Percentiles rank a stretch among this genome's conserved stretches.
Conservation (phyloP, 2,113 vertebrate species). For the Ctenodactylus gundi region DNA sequence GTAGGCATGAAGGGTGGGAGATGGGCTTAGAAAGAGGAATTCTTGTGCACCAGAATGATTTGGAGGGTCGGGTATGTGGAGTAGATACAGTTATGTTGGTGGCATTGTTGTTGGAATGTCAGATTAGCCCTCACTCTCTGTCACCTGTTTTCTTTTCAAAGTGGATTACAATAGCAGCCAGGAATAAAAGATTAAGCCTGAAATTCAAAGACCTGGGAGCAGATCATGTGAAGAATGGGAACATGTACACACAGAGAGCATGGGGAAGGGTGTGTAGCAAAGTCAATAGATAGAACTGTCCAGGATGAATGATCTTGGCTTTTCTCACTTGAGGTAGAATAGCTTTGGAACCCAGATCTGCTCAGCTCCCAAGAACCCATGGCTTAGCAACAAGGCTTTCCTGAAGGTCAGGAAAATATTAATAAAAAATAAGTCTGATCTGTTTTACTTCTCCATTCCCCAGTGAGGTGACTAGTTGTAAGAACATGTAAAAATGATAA, state of each 20-base stretch:
- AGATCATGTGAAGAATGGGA: neutral
- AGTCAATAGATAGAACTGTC: neutral
- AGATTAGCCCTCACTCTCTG: neutral
- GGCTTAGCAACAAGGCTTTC: neutral
- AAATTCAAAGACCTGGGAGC: neutral
- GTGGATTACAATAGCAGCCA: rapidly evolving
- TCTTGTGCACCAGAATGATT: neutral
- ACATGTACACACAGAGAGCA: rapidly evolving
- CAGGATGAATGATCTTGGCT: neutral
- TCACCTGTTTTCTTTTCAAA: neutral
- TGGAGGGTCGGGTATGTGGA: neutral
- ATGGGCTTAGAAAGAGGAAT: neutral
- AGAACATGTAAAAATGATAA: neutral
- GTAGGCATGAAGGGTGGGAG: neutral
- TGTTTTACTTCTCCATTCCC: rapidly evolving
- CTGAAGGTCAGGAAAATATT: neutral
- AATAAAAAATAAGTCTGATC: neutral
- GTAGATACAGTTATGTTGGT: neutral
- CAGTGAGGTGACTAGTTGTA: neutral
- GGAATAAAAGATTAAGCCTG: neutral
- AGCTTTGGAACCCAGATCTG: neutral
- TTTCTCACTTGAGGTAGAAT: neutral
- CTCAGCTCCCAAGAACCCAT: neutral
- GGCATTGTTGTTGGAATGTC: neutral
- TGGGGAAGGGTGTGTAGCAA: rapidly evolving